phyloP scores from a whole-genome alignment of 35 echinoderm and acorn worm species.

The Ptychodera flava region DNA sequence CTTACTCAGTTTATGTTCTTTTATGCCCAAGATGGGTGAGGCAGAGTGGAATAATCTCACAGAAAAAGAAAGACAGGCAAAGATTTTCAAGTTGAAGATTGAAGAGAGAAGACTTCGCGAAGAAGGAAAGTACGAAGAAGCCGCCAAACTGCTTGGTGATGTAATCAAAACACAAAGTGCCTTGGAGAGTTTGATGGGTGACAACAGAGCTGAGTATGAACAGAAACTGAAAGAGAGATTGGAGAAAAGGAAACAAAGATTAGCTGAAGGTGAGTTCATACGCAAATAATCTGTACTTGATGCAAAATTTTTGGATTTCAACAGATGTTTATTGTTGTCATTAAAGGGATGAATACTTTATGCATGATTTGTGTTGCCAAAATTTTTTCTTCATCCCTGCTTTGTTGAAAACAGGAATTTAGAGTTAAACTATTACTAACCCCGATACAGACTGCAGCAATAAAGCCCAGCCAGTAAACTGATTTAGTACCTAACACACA shows the following conservation, averaged over 20 bases:
- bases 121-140: slow-evolving; percentile 85
- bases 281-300: too few species aligned
- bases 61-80: slow-evolving; percentile 76
- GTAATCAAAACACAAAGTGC: slow-evolving; percentile 67
- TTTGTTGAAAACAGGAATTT: too few species aligned
- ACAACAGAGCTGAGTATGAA: slow-evolving; percentile 75
- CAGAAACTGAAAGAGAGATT: slow-evolving; percentile 63
- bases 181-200: slow-evolving; percentile 68
- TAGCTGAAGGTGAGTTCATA: slow-evolving; percentile 41
- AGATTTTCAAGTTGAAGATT: slow-evolving; percentile 67
- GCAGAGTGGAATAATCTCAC: slow-evolving; percentile 76
- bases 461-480: too few species aligned
- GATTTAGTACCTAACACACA: too few species aligned
- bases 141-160: slow-evolving; percentile 66
- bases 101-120: slow-evolving; percentile 65
- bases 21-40: slow-evolving; percentile 92
- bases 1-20: too few species aligned
- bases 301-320: too few species aligned
- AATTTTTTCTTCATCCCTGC: too few species aligned
- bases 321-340: background rate
- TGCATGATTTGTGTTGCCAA: too few species aligned
- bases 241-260: slow-evolving; percentile 23
- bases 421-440: too few species aligned
- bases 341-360: background rate
- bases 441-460: too few species aligned